Base-by-base conservation (phyloP, 2,888 invertebrate species). In the Agrilus mali region DNA sequence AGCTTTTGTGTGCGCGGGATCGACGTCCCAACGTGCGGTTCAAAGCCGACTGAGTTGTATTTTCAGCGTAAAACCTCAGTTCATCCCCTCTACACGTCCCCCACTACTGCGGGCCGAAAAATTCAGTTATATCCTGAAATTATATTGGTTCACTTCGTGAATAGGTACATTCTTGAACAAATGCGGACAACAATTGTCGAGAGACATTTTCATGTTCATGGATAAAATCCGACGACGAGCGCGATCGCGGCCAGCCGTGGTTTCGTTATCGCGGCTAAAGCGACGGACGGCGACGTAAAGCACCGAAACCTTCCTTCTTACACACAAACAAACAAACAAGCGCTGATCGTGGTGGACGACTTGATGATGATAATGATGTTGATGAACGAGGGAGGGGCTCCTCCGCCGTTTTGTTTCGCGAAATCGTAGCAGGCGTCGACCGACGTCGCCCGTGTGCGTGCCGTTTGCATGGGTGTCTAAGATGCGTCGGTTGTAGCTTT, bases 91-190 rank as follows among this genome's bases (percentile, higher is more conserved):
- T 37, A 16, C 12, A 44, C 32, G 38, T 47, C 47, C 52, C 53
- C 53, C 53, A 43, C 52, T 43, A 50, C 44, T 40, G 27, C 34
- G 35, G 40, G 43, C 50, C 53, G 43, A 52, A 54, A 54, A 53
- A 53, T 55, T 54, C 55, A 51, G 53, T 50, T 49, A 49, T 50
- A 54, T 49, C 43, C 54, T 55, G 54, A 53, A 55, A 54, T 53
- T 53, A 55, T 54, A 55, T 55, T 55, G 55, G 55, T 50, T 53
- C 49, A 48, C 44, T 49, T 46, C 44, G 42, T 49, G 50, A 52
- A 52, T 51, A 50, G 45, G 51, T 48, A 52, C 50, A 49, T 43
- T 51, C 52, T 34, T 47, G 45, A 46, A 44, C 43, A 43, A 47
- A 48, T 45, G 43, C 27, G 10, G 27, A 27, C 27, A 27, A 36